phyloP scores from a whole-genome alignment of 2,113 vertebrate genomes.

The Phylloscopus whistleri region DNA sequence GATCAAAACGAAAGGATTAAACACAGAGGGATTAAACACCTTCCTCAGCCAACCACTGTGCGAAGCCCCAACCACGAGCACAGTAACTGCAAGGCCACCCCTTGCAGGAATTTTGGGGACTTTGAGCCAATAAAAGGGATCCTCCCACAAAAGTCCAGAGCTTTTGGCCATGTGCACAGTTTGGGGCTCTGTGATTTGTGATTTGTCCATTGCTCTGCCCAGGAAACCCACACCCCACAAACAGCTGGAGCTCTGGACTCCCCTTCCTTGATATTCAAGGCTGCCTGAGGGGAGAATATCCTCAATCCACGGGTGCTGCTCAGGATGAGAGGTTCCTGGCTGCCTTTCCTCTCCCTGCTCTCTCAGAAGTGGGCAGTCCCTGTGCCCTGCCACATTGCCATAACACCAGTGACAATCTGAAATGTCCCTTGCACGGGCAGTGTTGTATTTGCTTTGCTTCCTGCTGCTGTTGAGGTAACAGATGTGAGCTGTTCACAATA shows the following conservation, averaged over 20 bases:
- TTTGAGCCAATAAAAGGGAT: neutral
- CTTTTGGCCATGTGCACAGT: accelerated
- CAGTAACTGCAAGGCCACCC: neutral
- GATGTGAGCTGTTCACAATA: constrained; percentile 51
- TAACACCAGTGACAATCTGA: neutral
- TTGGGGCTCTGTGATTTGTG: neutral
- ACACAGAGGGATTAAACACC: neutral
- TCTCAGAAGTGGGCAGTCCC: accelerated
- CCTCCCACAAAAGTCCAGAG: neutral
- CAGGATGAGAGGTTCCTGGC: accelerated
- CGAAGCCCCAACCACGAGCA: neutral
- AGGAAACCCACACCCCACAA: neutral
- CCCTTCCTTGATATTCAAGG: accelerated
- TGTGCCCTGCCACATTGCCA: neutral
- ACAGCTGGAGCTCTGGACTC: neutral
- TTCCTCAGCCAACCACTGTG: neutral
- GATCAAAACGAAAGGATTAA: neutral
- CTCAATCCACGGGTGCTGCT: accelerated
- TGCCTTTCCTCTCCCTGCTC: neutral
- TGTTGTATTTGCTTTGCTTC: constrained; percentile 41
- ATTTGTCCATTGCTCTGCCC: neutral
- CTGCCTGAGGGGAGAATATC: neutral
- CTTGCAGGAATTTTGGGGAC: neutral
- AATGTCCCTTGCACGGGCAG: neutral
- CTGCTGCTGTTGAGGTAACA: constrained; percentile 22